phyloP scores from a whole-genome alignment of 2,113 vertebrate genomes.

The Osmerus mordax region DNA sequence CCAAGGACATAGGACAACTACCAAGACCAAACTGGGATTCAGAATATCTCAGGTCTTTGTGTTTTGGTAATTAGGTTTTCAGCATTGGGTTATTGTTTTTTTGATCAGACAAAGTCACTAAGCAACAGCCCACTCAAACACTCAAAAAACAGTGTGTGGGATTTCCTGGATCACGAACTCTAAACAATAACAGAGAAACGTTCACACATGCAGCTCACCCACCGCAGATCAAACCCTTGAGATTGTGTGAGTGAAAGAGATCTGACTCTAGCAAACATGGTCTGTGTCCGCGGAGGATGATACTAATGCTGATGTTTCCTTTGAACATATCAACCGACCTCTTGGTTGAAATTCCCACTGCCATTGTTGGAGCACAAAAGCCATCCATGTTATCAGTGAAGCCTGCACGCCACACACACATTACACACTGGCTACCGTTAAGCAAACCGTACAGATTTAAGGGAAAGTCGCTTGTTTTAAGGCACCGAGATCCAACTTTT shows the following conservation, averaged over 20 bases:
- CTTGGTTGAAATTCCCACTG: not conserved
- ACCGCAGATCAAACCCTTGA: not conserved
- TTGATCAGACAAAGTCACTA: not conserved
- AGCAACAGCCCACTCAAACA: not conserved
- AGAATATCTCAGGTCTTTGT: not conserved
- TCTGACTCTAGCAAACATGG: not conserved
- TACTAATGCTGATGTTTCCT: not conserved
- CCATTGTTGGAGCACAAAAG: not conserved
- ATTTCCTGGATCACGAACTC: conserved; percentile 7
- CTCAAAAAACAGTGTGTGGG: not conserved
- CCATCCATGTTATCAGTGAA: not conserved
- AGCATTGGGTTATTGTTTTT: not conserved
- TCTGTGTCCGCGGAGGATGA: not conserved
- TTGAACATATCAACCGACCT: not conserved
- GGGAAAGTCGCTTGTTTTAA: too few species aligned
- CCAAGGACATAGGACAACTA: not conserved
- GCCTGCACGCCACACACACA: not conserved
- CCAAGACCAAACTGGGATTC: not conserved
- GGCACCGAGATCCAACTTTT: too few species aligned
- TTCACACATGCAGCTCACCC: not conserved
- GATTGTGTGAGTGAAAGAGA: not conserved
- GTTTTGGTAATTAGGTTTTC: not conserved
- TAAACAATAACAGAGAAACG: conserved; percentile 7
- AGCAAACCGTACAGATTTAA: too few species aligned
- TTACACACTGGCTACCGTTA: too few species aligned